phyloP scores from a whole-genome alignment of 2,113 vertebrate genomes.

The Triplophysa rosa region DNA sequence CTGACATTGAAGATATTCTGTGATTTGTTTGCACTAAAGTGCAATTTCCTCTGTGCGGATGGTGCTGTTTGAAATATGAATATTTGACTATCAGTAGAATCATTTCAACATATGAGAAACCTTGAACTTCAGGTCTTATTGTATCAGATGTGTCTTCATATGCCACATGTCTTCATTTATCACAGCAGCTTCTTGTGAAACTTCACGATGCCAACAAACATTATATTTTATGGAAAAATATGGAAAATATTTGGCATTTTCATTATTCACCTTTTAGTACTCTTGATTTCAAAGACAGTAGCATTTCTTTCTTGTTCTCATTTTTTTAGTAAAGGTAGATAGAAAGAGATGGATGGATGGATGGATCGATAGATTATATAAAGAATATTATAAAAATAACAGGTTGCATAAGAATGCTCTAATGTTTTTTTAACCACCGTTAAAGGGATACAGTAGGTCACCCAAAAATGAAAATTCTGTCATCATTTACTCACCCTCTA shows the following conservation, averaged over 20 bases:
- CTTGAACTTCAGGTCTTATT: slow-evolving; percentile 52
- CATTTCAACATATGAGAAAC: slow-evolving; percentile 25
- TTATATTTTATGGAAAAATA: neutral
- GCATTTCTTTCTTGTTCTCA: too few species aligned
- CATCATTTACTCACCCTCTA: too few species aligned
- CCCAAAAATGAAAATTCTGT: too few species aligned
- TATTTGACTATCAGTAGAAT: slow-evolving; percentile 2
- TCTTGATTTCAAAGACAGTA: neutral
- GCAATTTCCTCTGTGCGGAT: neutral
- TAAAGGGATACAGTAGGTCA: too few species aligned
- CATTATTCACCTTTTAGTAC: neutral
- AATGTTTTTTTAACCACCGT: too few species aligned
- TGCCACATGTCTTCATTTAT: slow-evolving; percentile 55
- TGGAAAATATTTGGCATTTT: neutral
- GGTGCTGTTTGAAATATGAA: neutral
- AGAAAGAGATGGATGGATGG: too few species aligned
- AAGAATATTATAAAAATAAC: too few species aligned
- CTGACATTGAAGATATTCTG: neutral
- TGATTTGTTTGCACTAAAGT: neutral
- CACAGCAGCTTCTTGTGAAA: slow-evolving; percentile 24
- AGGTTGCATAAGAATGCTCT: too few species aligned
- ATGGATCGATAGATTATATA: too few species aligned
- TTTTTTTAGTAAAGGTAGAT: too few species aligned
- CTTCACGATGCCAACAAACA: too few species aligned
- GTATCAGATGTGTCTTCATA: slow-evolving; percentile 52